Evolutionary conservation across 2,888 invertebrate species (phyloP).

Genomic region (Corbicula japonica): DNA sequence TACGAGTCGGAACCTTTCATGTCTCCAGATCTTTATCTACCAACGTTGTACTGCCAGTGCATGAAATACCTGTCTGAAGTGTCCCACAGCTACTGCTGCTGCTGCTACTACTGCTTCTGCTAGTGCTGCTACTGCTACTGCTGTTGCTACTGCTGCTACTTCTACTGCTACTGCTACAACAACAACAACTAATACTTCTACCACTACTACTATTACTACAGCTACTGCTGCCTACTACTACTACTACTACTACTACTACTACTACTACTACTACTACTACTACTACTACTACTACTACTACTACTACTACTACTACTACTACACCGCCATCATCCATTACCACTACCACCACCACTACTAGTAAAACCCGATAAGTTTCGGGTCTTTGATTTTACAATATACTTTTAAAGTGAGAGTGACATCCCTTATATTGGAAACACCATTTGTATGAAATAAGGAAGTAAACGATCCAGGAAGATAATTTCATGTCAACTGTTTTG

Average conservation of each 20-base stretch:
- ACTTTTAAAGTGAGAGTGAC: no score
- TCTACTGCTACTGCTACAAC: not conserved
- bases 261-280: conserved; percentile 1
- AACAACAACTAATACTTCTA: not conserved
- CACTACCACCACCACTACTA: not conserved
- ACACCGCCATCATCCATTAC: not conserved
- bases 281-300: not conserved
- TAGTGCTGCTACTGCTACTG: not conserved
- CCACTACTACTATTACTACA: not conserved
- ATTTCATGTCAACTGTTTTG: no score
- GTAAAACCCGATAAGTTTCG: no score
- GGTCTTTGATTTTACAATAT: no score
- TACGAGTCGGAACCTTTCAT: no score
- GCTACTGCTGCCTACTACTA: not conserved
- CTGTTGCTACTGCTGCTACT: not conserved
- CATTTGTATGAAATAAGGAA: no score
- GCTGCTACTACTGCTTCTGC: not conserved
- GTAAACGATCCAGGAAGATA: no score
- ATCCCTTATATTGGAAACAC: no score
- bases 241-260: not conserved
- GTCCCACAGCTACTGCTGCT: not conserved
- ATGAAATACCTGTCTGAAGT: no score
- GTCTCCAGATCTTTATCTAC: no score
- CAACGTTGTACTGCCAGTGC: no score
- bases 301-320: not conserved